Base-by-base conservation (phyloP, 2,113 vertebrate genomes). In the Galemys pyrenaicus region DNA sequence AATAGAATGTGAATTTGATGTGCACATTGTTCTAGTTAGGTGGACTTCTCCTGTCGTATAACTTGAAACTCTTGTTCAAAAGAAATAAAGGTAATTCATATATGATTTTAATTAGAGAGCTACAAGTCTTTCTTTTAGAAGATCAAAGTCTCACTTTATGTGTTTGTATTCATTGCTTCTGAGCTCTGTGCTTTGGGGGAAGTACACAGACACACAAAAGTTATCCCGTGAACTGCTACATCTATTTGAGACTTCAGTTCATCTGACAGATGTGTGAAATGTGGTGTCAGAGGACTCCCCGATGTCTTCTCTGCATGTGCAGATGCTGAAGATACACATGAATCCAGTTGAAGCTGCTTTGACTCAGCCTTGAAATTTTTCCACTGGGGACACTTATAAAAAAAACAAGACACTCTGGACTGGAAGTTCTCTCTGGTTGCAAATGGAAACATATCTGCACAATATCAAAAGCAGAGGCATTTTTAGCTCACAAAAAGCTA, bases 381-480 rank as follows among this genome's bases (percentile, higher is more conserved):
- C 94, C 78, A 90, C 3, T 89, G 49, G 54, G 87, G 67, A 79
- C 54, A 85, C 86, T 89, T 93, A 28, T 17, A 89, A 84, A 77
- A 96, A 46, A 80, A 75, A 65, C 2, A 44, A 97, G 92, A 89
- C 11, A 85, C 49, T 79, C 68, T 70, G 49, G 67, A 92, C 92
- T 92, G 84, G 54, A 97, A 70, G 68, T 97, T 87, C 32, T 93
- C 35, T 97, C 54, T 75, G 26, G 83, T 78, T 94, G 67, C 68
- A 94, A 83, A 93, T 92, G 39, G 62, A 95, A 95, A 86, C 39
- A 0, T 75, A 68, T 44, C 88, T 95, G 78, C 73, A 96, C 35
- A 74, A 11, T 71, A 89, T 85, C 94, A 79, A 70, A 88, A 94
- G 65, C 92, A 92, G 51, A 87, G 22, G 13, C 58, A 84, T 87